These are phyloP conservation scores for Tragelaphus eurycerus DNA, from an alignment of 2,797 vertebrate genomes.

Conservation along the genomic window DNA sequence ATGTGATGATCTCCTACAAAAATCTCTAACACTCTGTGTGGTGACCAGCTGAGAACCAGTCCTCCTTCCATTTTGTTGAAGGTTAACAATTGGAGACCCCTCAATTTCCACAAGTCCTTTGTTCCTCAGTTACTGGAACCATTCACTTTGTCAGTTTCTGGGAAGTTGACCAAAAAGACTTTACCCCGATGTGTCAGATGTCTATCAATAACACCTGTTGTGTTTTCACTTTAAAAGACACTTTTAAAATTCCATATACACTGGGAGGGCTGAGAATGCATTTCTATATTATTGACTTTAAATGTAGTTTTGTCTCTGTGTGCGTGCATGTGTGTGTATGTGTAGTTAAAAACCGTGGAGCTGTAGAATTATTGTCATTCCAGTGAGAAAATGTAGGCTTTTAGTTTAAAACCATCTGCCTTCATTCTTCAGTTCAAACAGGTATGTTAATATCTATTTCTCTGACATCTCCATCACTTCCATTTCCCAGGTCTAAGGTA, in stretches of 20 bases:
- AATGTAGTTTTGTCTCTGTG: background rate
- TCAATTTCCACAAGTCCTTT: background rate
- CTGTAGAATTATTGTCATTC: background rate
- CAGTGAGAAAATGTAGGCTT: background rate
- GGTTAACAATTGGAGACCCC: constrained; percentile 18
- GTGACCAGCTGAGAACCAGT: background rate
- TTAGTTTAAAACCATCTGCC: constrained; percentile 6
- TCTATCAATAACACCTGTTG: background rate
- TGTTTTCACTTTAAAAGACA: background rate
- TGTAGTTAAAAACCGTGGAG: background rate
- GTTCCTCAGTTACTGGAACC: constrained; percentile 1
- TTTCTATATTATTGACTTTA: background rate
- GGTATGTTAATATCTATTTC: background rate
- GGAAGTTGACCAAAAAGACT: constrained; percentile 27
- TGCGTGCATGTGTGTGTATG: background rate
- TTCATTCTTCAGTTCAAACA: constrained; percentile 17
- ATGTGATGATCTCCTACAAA: background rate
- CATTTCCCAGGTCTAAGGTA: background rate
- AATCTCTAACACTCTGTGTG: background rate
- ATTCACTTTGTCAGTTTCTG: background rate
- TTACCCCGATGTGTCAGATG: background rate
- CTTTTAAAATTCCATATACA: background rate
- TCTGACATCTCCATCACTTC: background rate
- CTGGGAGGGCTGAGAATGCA: background rate
- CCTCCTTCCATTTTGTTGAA: background rate